These are phyloP conservation scores for Actinostola sp. DNA, from an alignment of 92 coral and sea anemone species.

Conservation along the genomic window DNA sequence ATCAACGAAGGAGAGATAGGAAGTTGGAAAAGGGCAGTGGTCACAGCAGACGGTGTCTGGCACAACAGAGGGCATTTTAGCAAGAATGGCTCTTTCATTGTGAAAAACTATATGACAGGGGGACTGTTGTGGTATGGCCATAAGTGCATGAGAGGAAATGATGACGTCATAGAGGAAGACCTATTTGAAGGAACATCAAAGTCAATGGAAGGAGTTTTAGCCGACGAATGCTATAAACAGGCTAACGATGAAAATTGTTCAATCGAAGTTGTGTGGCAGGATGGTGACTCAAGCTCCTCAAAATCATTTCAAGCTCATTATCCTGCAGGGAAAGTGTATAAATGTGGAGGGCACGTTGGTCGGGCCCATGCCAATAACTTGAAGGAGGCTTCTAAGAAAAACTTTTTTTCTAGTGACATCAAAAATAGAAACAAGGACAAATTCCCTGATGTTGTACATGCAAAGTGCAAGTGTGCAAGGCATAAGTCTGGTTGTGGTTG, in stretches of 20 bases:
- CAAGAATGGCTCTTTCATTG: constrained; percentile 44
- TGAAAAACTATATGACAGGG: constrained; percentile 51
- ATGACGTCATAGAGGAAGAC: constrained; percentile 52
- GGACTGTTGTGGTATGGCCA: constrained; percentile 61
- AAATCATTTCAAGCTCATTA: constrained; percentile 13
- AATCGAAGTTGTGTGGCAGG: constrained; percentile 58
- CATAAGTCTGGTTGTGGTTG: constrained; percentile 65
- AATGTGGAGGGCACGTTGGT: constrained; percentile 64
- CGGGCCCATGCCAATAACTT: constrained; percentile 42
- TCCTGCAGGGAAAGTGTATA: constrained; percentile 23
- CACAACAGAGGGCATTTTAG: constrained; percentile 67
- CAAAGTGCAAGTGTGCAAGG: constrained; percentile 41
- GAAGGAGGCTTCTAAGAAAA: constrained; percentile 49
- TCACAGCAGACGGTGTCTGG: constrained; percentile 74
- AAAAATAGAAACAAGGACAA: constrained; percentile 21
- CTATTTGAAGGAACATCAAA: constrained; percentile 60
- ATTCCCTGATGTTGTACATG: constrained; percentile 34
- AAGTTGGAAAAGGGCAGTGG: constrained; percentile 55
- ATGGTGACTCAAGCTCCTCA: constrained; percentile 40
- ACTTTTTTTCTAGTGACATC: too few relatives aligned
- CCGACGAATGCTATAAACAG: constrained; percentile 41
- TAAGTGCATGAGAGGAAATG: constrained; percentile 53
- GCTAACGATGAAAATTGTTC: constrained; percentile 50
- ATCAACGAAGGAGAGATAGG: constrained; percentile 9
- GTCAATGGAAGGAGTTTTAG: constrained; percentile 58